These are phyloP conservation scores for Aricia artaxerxes DNA, from an alignment of 2,888 invertebrate genomes.

Conservation along the genomic window DNA sequence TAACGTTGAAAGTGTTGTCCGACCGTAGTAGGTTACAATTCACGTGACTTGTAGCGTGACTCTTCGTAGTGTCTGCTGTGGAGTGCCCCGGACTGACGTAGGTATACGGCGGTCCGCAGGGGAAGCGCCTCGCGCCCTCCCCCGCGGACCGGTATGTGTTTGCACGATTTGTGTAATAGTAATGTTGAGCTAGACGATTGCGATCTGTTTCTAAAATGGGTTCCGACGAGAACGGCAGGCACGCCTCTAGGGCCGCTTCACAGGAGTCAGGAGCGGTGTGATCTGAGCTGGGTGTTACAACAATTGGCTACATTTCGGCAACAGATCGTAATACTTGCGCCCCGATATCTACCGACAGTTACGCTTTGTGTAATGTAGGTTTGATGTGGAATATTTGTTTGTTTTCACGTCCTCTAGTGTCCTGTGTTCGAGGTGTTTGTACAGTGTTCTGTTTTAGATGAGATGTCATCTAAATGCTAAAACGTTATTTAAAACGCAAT, in stretches of 20 bases:
- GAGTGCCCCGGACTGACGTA: conserved; percentile 32
- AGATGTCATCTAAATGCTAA: conserved; percentile 72
- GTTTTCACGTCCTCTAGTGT: conserved; percentile 63
- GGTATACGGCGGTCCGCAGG: conserved; percentile 21
- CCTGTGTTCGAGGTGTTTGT: conserved; percentile 55
- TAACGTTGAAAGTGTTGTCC: not conserved
- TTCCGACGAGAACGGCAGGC: conserved; percentile 45
- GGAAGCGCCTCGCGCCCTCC: conserved; percentile 21
- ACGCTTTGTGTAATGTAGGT: conserved; percentile 64
- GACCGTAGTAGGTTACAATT: not conserved
- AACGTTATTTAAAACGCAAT: conserved; percentile 80
- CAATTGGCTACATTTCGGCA: conserved; percentile 79
- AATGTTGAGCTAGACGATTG: conserved; percentile 62
- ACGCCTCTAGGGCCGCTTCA: conserved; percentile 33
- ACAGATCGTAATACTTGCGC: conserved; percentile 74
- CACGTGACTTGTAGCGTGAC: not conserved
- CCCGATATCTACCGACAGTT: conserved; percentile 58
- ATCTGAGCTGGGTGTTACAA: conserved; percentile 78
- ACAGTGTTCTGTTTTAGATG: conserved; percentile 71
- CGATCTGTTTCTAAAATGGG: conserved; percentile 80
- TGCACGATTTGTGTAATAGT: conserved; percentile 33
- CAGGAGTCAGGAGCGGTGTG: conserved; percentile 47
- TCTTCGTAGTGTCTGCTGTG: conserved; percentile 32
- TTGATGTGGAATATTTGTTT: conserved; percentile 64
- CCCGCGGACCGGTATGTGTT: conserved; percentile 30